These are phyloP conservation scores for Lateolabrax maculatus DNA, from an alignment of 2,797 vertebrate species.

Conservation along the genomic window DNA sequence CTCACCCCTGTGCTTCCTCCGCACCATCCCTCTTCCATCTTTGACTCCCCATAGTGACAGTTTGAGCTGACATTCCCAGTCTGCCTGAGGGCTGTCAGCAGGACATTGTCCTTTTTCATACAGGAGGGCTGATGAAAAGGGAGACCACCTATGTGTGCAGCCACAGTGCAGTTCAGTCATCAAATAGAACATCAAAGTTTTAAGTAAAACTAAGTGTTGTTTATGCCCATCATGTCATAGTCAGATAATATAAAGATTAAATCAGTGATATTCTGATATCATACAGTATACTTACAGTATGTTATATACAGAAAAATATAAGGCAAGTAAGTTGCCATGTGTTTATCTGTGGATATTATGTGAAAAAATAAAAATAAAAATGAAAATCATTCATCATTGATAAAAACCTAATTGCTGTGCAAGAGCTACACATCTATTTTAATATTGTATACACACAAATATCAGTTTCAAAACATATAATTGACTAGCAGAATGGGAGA, in stretches of 20 bases:
- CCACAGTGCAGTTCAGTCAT: not conserved
- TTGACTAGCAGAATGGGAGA: not conserved
- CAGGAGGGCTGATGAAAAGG: slow-evolving; percentile 30
- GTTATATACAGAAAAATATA: not conserved
- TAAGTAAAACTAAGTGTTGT: not conserved
- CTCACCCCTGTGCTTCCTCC: slow-evolving; percentile 15
- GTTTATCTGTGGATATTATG: not conserved
- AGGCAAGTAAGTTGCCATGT: not conserved
- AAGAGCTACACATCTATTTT: not conserved
- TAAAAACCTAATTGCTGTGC: not conserved
- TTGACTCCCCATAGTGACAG: slow-evolving; percentile 41
- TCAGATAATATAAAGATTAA: not conserved
- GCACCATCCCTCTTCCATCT: slow-evolving; percentile 27
- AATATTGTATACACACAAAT: not conserved
- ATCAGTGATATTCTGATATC: not conserved
- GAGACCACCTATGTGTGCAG: slow-evolving; percentile 23
- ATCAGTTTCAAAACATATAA: not conserved
- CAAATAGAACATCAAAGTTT: slow-evolving; percentile 3
- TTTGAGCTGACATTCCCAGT: slow-evolving; percentile 36
- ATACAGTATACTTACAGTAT: not conserved
- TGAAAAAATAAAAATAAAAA: not conserved
- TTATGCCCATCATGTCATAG: not conserved
- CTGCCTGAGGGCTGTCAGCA: slow-evolving; percentile 46
- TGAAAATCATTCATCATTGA: not conserved
- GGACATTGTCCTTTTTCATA: slow-evolving; percentile 32